phyloP scores from a whole-genome alignment of 2,113 vertebrate genomes.

The Pseudorasbora parva region DNA sequence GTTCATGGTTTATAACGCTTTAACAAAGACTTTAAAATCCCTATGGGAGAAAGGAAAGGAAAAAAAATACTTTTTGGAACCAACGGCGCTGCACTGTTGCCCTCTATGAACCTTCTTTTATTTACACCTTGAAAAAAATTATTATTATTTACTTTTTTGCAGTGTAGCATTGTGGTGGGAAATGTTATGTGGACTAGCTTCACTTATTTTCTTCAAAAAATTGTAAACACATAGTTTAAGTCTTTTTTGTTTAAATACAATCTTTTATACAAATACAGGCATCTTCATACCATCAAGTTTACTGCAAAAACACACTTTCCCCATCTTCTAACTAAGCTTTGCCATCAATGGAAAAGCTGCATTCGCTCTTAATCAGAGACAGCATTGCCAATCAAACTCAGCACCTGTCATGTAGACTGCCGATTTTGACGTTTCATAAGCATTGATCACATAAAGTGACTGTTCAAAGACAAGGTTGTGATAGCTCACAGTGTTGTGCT shows the following conservation, averaged over 20 bases:
- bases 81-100: too few relatives aligned
- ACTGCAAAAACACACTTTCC: slow-evolving; percentile 9
- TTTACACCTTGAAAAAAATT: background rate
- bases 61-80: too few relatives aligned
- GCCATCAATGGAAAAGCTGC: slow-evolving; percentile 36
- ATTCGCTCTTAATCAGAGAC: slow-evolving; percentile 54
- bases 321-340: slow-evolving; percentile 27
- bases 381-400: slow-evolving; percentile 52
- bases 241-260: background rate
- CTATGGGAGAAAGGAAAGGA: too few relatives aligned
- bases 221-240: background rate
- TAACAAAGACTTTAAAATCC: too few relatives aligned
- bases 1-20: too few relatives aligned
- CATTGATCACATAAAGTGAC: slow-evolving; percentile 74
- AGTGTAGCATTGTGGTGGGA: too few relatives aligned
- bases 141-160: too few relatives aligned
- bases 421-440: slow-evolving; percentile 69
- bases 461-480: slow-evolving; percentile 73
- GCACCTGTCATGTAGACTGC: slow-evolving; percentile 54
- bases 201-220: background rate
- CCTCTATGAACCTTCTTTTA: background rate
- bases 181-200: background rate
- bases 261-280: background rate
- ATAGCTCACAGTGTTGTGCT: slow-evolving; percentile 48
- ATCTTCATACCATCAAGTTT: background rate